Conservation (phyloP, 2,888 invertebrate species). For the Pristionchus japonicus region DNA sequence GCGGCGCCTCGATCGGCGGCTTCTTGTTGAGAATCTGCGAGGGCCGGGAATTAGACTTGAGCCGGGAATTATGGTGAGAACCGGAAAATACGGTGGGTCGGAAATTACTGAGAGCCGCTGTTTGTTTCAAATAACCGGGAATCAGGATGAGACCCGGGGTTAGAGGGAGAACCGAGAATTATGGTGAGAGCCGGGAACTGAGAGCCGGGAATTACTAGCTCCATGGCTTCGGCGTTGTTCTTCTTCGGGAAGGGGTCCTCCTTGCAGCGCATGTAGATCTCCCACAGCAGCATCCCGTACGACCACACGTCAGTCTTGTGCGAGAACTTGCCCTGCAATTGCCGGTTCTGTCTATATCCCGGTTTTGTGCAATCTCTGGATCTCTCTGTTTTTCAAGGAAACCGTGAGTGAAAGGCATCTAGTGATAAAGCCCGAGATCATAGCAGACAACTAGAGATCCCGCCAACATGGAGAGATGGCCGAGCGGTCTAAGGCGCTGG, state of each 20-base stretch:
- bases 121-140: too few species aligned
- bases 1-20: conserved; percentile 13
- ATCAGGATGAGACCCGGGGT: background rate
- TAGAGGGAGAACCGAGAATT: background rate
- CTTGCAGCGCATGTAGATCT: conserved; percentile 41
- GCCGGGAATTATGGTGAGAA: background rate
- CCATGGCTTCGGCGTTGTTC: conserved; percentile 41
- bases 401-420: background rate
- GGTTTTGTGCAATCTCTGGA: too few species aligned
- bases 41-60: background rate
- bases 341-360: background rate
- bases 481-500: conserved; percentile 90
- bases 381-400: too few species aligned
- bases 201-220: too few species aligned
- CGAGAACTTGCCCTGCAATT: conserved; percentile 41
- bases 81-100: background rate
- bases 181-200: background rate
- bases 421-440: background rate
- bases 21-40: conserved; percentile 17
- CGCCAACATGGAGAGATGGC: conserved; percentile 78
- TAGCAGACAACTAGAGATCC: background rate
- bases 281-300: conserved; percentile 45
- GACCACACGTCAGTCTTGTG: conserved; percentile 46
- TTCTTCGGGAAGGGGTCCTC: conserved; percentile 43
- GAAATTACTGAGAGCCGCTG: too few species aligned